Base-by-base conservation (phyloP, 2,888 invertebrate species). In the Hylaea fasciaria region DNA sequence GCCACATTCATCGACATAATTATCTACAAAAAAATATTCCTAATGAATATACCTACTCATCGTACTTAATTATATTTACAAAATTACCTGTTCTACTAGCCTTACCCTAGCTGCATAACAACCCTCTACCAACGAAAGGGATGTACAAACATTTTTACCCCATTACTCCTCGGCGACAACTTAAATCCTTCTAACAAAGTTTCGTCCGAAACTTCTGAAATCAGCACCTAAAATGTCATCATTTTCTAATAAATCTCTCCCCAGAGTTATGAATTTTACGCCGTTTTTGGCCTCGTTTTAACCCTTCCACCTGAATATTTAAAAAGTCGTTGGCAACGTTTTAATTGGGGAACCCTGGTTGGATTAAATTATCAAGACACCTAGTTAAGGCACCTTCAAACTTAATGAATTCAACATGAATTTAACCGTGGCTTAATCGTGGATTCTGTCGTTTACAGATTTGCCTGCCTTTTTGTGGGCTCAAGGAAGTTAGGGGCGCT, bases 331-430 rank as follows among this genome's bases (percentile, higher is more conserved):
- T 88, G 88, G 84, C 81, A 89, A 89, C 86, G 87, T 86, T 89
- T 87, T 91, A 91, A 91, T 91, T 91, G 92, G 89, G 85, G 87
- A 87, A 89, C 87, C 88, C 85, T 80, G 87, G 76, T 82, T 85
- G 90, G 91, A 92, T 92, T 92, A 92, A 91, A 92, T 91, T 91
- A 91, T 92, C 89, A 92, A 91, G 92, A 90, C 91, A 91, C 91
- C 91, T 91, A 86, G 90, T 91, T 89, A 91, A 82, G 78, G 81
- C 85, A 82, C 83, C 85, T 85, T 79, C 78, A 80, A 87, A 87
- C 82, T 86, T 91, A 91, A 91, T 92, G 90, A 91, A 91, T 91
- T 91, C 87, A 80, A 85, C 87, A 86, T 86, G 88, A 87, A 86
- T 91, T n/a, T 87, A 83, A 85, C 84, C 82, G 79, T 73, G 72